Conservation (phyloP, 2,888 invertebrate species). For the Lysandra coridon region DNA sequence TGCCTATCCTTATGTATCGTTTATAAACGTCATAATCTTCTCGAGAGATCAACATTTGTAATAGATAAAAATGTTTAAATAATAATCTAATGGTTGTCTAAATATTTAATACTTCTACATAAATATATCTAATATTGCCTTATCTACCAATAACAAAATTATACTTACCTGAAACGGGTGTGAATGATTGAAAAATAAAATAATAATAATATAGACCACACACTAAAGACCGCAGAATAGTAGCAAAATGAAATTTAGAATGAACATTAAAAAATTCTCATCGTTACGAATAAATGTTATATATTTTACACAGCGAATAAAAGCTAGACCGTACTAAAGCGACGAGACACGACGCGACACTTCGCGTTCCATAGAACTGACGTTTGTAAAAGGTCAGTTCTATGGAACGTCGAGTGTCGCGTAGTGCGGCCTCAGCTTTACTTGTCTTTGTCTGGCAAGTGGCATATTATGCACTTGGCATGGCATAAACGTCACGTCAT, state of each 20-base stretch:
- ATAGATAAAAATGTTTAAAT: constrained; percentile 8
- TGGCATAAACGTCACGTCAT: not conserved
- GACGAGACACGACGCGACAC: too few species aligned
- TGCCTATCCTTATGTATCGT: not conserved
- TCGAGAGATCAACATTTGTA: not conserved
- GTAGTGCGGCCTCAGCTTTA: too few species aligned
- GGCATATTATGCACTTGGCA: not conserved
- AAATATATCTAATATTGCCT: constrained; percentile 2
- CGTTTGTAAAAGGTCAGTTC: too few species aligned
- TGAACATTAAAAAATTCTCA: too few species aligned
- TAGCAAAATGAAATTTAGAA: not conserved
- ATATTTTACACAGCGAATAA: too few species aligned
- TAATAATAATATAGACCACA: not conserved
- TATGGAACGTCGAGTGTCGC: too few species aligned
- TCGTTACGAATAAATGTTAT: too few species aligned
- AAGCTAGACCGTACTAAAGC: too few species aligned
- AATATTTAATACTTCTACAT: not conserved
- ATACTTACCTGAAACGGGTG: not conserved
- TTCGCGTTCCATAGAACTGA: too few species aligned
- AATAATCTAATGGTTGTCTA: constrained; percentile 10
- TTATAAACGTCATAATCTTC: not conserved
- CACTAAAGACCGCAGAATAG: not conserved
- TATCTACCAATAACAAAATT: constrained; percentile 4
- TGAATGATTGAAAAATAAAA: not conserved
- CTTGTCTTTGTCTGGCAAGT: not conserved